Evolutionary conservation across 2,113 vertebrate species (phyloP).

Genomic region (Lampris megalopsis): DNA sequence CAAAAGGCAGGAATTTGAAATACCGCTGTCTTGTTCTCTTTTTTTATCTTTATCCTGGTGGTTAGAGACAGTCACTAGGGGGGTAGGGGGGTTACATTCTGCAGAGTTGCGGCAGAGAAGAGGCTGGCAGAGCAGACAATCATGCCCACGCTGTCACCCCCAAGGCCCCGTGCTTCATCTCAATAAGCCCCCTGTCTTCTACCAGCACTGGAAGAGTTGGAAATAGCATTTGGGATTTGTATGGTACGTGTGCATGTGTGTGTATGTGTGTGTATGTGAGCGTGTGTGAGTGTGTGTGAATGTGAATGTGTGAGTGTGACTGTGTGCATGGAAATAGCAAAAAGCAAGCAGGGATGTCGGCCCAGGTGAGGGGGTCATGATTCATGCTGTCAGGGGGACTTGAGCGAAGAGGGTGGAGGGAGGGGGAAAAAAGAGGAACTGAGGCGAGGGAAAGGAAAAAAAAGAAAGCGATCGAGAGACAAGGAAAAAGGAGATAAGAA

Average conservation of each 20-base stretch:
- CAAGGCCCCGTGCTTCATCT: conserved; percentile 74
- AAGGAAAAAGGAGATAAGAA: conserved; percentile 12
- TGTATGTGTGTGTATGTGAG: conserved; percentile 10
- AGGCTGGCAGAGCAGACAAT: conserved; percentile 69
- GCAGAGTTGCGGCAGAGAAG: conserved; percentile 44
- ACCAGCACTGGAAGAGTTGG: conserved; percentile 44
- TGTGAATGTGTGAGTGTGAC: conserved; percentile 3
- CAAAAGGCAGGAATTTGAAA: conserved; percentile 55
- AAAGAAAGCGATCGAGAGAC: conserved; percentile 2
- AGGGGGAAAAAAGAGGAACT: not conserved
- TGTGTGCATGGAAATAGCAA: conserved; percentile 46
- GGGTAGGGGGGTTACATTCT: conserved; percentile 55
- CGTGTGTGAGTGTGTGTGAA: conserved; percentile 13
- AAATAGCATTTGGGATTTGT: conserved; percentile 64
- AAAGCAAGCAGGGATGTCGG: conserved; percentile 52
- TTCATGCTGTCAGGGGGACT: conserved; percentile 63
- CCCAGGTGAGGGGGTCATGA: conserved; percentile 60
- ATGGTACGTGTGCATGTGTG: conserved; percentile 24
- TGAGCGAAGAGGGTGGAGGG: conserved; percentile 19
- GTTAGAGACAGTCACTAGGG: conserved; percentile 44
- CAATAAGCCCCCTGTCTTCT: conserved; percentile 73
- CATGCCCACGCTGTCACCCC: conserved; percentile 68
- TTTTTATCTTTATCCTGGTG: conserved; percentile 35
- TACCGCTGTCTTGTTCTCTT: conserved; percentile 42
- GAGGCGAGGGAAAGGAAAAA: not conserved